Evolutionary conservation across 2,797 vertebrate species (phyloP).

Genomic region (Hydrocynus forskahlii): DNA sequence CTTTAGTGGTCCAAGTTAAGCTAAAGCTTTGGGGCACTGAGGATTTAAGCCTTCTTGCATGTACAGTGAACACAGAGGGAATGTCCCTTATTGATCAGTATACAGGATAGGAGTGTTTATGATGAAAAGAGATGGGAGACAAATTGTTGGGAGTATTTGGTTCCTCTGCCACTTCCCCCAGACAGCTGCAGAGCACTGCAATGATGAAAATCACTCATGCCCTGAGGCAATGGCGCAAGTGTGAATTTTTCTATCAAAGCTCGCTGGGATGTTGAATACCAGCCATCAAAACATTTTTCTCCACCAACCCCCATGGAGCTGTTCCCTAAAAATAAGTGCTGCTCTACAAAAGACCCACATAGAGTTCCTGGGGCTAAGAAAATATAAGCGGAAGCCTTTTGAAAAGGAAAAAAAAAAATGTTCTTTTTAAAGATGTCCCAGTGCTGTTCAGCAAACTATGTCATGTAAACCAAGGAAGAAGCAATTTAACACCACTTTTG

Average conservation of each 20-base stretch:
- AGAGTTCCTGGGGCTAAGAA: neutral
- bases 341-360: conserved; percentile 19
- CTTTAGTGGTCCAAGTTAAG: neutral
- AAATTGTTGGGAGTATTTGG: conserved; percentile 5
- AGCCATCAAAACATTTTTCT: conserved; percentile 25
- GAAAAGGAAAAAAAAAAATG: neutral
- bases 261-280: conserved; percentile 31
- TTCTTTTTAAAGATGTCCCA: neutral
- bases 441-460: neutral
- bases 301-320: neutral
- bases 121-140: neutral
- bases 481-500: neutral
- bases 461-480: neutral
- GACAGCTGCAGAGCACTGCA: conserved; percentile 3
- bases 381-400: conserved; percentile 8
- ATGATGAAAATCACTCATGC: conserved; percentile 13
- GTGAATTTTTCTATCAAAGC: conserved; percentile 33
- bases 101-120: conserved; percentile 1
- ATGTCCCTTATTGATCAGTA: conserved; percentile 9
- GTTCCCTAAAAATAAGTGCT: conserved; percentile 31
- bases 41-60: neutral
- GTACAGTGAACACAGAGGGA: neutral
- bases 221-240: conserved; percentile 15
- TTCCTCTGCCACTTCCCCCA: neutral
- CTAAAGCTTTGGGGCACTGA: neutral